Base-by-base conservation (phyloP, 2,888 invertebrate genomes). In the Aproaerema taeniolella region DNA sequence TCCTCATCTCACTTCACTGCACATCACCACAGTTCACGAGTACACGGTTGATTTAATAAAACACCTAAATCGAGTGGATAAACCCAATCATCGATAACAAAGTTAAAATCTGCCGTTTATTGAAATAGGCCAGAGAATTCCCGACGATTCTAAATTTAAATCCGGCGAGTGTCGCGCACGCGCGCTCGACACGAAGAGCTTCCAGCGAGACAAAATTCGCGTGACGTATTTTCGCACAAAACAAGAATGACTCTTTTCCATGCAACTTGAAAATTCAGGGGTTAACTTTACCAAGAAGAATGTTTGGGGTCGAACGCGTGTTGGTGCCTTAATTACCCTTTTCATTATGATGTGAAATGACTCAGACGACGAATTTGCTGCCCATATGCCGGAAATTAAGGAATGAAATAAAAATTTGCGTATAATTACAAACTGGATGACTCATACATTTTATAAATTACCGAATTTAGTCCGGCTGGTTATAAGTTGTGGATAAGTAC, bases 101-200 rank as follows among this genome's bases (percentile, higher is more conserved):
- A 24, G 49, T 48, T 61, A 64, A 70, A 70, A 69, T 69, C 61
- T 61, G 57, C 58, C 58, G 68, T 72, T 69, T 71, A 63, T 69
- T 53, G 67, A 79, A 79, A 78, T 82, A 75, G 81, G 74, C 58
- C 75, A 68, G 71, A 63, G 52, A 72, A 75, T 75, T 75, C 70
- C 69, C 63, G 69, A 67, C 67, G 62, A 42, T 56, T 75, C 82
- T 85, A 85, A 76, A 76, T 82, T 82, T 85, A 85, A 80, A 78
- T 65, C 67, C 52, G 65, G 63, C 68, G 64, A 61, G 55, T 67
- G 59, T 62, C 61, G 58, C 55, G 63, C 85, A 83, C 85, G 79
- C 79, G 85, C 85, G 85, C 73, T 39, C 80, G n/a, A n/a, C n/a
- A 83, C 71, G 40, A 47, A 42, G 42, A 50, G 39, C 56, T 46